Percentiles rank a stretch among this genome's conserved stretches.
These are phyloP conservation scores for Diceros bicornis DNA, from an alignment of 2,797 vertebrate species.

Conservation along the genomic window DNA sequence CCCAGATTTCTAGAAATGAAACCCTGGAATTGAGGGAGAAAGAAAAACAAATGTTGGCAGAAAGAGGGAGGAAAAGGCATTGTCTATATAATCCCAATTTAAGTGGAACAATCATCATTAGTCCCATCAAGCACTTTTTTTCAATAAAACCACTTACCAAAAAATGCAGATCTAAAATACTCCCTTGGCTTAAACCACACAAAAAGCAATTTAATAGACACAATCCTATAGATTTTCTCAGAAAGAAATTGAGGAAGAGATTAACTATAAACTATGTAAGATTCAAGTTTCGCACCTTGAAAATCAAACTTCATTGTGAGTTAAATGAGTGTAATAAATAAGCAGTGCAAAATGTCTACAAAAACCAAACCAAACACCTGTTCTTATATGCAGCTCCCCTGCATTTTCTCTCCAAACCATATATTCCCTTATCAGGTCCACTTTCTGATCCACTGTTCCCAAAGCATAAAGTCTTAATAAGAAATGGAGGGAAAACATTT, in stretches of 20 bases:
- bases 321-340: slow-evolving; percentile 47
- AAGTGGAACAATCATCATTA: slow-evolving; percentile 79
- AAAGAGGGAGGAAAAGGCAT: slow-evolving; percentile 72
- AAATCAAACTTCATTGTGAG: slow-evolving; percentile 55
- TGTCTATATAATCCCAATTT: slow-evolving; percentile 78
- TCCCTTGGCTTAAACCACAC: slow-evolving; percentile 74
- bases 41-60: slow-evolving; percentile 71
- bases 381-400: slow-evolving; percentile 25
- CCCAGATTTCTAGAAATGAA: slow-evolving; percentile 79
- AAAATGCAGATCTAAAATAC: slow-evolving; percentile 78
- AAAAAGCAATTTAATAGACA: slow-evolving; percentile 74
- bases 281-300: slow-evolving; percentile 65
- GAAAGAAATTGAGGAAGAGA: slow-evolving; percentile 68
- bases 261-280: slow-evolving; percentile 65
- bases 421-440: background rate
- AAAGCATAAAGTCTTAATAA: slow-evolving; percentile 57
- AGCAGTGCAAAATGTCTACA: slow-evolving; percentile 23
- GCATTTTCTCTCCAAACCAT: slow-evolving; percentile 62
- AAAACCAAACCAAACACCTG: slow-evolving; percentile 67
- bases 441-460: background rate
- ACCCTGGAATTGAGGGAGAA: slow-evolving; percentile 79
- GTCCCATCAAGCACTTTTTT: slow-evolving; percentile 61
- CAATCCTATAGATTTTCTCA: slow-evolving; percentile 74
- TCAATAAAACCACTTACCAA: slow-evolving; percentile 76
- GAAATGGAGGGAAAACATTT: slow-evolving; percentile 55